Evolutionary conservation across 2,888 invertebrate genomes (phyloP).

Genomic region (Pomacea canaliculata): DNA sequence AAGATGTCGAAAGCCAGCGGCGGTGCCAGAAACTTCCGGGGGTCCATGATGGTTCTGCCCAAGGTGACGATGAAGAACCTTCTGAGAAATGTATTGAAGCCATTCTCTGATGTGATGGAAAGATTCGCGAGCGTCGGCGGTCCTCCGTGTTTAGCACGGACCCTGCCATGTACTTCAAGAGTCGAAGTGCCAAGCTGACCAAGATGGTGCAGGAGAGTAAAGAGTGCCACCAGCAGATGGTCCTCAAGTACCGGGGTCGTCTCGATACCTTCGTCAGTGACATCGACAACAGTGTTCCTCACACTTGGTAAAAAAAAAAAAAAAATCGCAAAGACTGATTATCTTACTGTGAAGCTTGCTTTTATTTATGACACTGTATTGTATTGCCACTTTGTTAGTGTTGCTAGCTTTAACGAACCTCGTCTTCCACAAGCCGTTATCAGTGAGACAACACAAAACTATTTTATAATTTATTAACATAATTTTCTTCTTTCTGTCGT

Average conservation of each 20-base stretch:
- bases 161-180: conserved; percentile 8
- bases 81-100: not conserved
- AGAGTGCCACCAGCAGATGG: conserved; percentile 1
- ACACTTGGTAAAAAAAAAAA: no score
- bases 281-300: conserved; percentile 28
- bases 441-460: no score
- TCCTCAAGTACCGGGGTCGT: conserved; percentile 14
- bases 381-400: no score
- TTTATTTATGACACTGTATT: no score
- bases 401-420: no score
- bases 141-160: not conserved
- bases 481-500: no score
- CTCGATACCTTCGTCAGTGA: conserved; percentile 6
- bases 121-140: not conserved
- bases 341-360: no score
- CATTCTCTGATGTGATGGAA: not conserved
- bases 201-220: not conserved
- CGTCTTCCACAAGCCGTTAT: no score
- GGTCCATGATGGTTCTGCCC: conserved; percentile 1
- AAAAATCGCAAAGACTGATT: no score
- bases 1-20: not conserved
- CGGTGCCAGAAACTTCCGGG: not conserved
- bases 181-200: conserved; percentile 9
- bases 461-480: no score
- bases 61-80: conserved; percentile 4